Evolutionary conservation across 2,113 vertebrate species (phyloP).

Genomic region (Chitala chitala): DNA sequence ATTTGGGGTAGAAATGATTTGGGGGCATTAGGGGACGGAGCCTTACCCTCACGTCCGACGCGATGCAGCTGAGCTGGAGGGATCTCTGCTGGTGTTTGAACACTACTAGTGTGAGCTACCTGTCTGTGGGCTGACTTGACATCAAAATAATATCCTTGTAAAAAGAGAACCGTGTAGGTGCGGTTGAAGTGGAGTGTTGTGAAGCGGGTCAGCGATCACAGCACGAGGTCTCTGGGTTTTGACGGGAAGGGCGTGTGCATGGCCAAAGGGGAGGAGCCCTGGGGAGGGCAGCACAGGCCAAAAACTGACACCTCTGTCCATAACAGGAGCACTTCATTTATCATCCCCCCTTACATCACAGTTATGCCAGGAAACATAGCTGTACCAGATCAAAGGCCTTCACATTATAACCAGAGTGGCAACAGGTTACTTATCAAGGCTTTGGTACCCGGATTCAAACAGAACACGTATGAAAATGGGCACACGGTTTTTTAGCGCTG

Average conservation of each 20-base stretch:
- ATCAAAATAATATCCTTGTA: background rate
- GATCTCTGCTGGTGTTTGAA: background rate
- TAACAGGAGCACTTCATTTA: too few relatives aligned
- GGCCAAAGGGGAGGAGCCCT: too few relatives aligned
- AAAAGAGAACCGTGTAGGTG: background rate
- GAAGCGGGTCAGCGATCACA: background rate
- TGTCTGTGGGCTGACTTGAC: background rate
- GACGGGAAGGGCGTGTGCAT: background rate
- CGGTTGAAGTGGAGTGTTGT: background rate
- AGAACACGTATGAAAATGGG: too few relatives aligned
- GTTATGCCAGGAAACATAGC: too few relatives aligned
- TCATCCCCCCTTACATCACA: too few relatives aligned
- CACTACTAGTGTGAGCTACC: background rate
- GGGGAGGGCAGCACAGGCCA: too few relatives aligned
- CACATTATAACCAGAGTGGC: too few relatives aligned
- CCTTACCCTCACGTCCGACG: background rate
- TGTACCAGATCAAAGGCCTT: background rate
- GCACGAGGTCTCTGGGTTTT: background rate
- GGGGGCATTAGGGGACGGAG: background rate
- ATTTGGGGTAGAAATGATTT: constrained; percentile 9
- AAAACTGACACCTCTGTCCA: too few relatives aligned
- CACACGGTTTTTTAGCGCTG: too few relatives aligned
- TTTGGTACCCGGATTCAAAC: background rate
- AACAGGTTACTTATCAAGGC: background rate
- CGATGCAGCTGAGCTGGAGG: background rate